A percentile compares a stretch with the other conserved stretches of the same genome.
Conservation (phyloP, 2,797 vertebrate genomes). For the Acipenser transmontanus region DNA sequence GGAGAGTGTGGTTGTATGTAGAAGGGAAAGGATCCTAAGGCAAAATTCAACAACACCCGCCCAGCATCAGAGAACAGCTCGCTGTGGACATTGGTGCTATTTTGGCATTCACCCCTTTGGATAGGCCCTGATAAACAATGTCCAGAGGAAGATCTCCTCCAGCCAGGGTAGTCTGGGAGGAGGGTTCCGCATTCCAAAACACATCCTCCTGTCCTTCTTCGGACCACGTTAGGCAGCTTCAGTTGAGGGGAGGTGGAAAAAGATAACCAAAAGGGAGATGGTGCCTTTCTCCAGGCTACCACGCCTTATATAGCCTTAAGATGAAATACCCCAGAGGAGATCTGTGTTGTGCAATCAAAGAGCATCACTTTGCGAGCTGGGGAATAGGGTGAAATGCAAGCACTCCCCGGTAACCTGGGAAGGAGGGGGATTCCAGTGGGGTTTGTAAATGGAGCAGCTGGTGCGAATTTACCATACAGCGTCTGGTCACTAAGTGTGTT, state of each 20-base stretch:
- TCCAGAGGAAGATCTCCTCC: slow-evolving; percentile 19
- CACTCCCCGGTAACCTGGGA: slow-evolving; percentile 18
- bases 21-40: too few species aligned
- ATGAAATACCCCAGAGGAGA: slow-evolving; percentile 30
- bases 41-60: too few species aligned
- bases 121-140: slow-evolving; percentile 35
- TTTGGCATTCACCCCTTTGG: slow-evolving; percentile 5
- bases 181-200: slow-evolving; percentile 15
- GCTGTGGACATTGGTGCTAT: slow-evolving; percentile 20
- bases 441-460: slow-evolving; percentile 9
- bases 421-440: slow-evolving; percentile 21
- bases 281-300: slow-evolving; percentile 23
- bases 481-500: not conserved
- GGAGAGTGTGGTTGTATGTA: too few species aligned
- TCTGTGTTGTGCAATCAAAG: slow-evolving; percentile 17
- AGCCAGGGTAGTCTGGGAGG: not conserved
- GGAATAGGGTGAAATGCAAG: slow-evolving; percentile 31
- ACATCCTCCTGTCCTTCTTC: slow-evolving; percentile 40
- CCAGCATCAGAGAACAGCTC: too few species aligned
- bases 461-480: slow-evolving; percentile 2
- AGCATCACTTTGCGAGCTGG: not conserved
- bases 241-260: slow-evolving; percentile 25
- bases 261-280: slow-evolving; percentile 19
- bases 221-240: slow-evolving; percentile 19
- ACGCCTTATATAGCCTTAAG: slow-evolving; percentile 40